Conservation (phyloP, 2,113 vertebrate species). For the Salminus brasiliensis region DNA sequence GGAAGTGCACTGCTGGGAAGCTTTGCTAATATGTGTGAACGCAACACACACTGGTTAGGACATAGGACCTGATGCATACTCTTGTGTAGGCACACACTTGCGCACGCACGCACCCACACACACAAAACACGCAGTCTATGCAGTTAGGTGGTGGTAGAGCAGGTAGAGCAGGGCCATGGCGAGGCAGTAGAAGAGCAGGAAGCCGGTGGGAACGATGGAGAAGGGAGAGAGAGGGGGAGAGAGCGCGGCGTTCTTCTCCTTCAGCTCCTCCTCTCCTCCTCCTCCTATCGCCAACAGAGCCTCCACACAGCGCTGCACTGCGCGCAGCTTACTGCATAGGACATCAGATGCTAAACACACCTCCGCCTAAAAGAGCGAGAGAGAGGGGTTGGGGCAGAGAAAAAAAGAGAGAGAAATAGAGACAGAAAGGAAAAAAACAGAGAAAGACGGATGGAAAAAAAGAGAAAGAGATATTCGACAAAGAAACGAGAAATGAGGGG, state of each 20-base stretch:
- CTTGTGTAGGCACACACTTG: no score
- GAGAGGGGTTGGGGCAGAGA: no score
- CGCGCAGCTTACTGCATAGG: conserved; percentile 79
- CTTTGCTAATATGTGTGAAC: background rate
- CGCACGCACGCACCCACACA: background rate
- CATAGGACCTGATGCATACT: background rate
- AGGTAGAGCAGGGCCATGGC: conserved; percentile 83
- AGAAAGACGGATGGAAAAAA: background rate
- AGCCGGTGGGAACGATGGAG: conserved; percentile 77
- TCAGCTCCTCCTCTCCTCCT: conserved; percentile 53
- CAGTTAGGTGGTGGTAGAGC: conserved; percentile 71
- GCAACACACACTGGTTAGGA: background rate
- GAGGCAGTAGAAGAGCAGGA: conserved; percentile 84
- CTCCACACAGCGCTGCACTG: conserved; percentile 77
- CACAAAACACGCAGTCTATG: conserved; percentile 54
- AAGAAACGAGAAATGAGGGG: background rate
- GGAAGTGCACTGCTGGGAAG: conserved; percentile 7
- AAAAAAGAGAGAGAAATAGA: background rate
- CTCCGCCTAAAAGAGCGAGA: conserved; percentile 71
- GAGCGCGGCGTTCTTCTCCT: conserved; percentile 42
- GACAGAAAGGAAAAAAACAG: background rate
- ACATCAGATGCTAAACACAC: conserved; percentile 83
- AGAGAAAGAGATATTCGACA: background rate
- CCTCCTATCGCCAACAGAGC: conserved; percentile 70
- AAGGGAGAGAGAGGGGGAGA: conserved; percentile 48